A percentile compares a stretch with the other conserved stretches of the same genome.
Evolutionary conservation across 2,797 vertebrate genomes (phyloP).

Genomic region (Girardinus metallicus): DNA sequence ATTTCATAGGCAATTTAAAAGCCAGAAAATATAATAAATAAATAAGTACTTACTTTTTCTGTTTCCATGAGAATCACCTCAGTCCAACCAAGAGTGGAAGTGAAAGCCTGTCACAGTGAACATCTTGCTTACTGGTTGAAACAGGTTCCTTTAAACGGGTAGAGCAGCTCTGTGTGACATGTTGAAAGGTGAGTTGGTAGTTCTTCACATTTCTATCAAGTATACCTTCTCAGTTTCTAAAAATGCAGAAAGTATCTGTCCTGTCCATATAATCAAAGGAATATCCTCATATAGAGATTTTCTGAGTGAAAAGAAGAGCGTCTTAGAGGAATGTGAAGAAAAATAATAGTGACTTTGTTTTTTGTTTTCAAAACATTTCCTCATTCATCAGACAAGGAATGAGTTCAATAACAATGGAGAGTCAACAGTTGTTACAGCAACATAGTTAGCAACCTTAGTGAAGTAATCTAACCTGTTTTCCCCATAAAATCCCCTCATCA

Average conservation of each 20-base stretch:
- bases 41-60: background rate
- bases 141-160: background rate
- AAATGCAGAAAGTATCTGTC: background rate
- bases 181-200: background rate
- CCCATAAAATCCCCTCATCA: background rate
- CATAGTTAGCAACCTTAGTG: background rate
- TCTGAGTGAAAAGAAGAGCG: background rate
- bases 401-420: background rate
- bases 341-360: background rate
- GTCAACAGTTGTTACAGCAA: background rate
- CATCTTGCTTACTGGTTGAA: background rate
- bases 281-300: background rate
- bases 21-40: background rate
- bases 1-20: background rate
- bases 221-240: background rate
- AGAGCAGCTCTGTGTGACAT: background rate
- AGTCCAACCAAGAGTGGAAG: background rate
- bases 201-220: background rate
- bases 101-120: background rate
- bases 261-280: background rate
- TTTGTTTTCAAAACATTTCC: background rate
- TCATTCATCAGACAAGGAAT: background rate
- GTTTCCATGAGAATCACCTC: slow-evolving; percentile 1
- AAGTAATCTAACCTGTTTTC: background rate
- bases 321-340: background rate